Evolutionary conservation across 2,888 invertebrate species (phyloP).

Genomic region (Prosopocoilus inquinatus): DNA sequence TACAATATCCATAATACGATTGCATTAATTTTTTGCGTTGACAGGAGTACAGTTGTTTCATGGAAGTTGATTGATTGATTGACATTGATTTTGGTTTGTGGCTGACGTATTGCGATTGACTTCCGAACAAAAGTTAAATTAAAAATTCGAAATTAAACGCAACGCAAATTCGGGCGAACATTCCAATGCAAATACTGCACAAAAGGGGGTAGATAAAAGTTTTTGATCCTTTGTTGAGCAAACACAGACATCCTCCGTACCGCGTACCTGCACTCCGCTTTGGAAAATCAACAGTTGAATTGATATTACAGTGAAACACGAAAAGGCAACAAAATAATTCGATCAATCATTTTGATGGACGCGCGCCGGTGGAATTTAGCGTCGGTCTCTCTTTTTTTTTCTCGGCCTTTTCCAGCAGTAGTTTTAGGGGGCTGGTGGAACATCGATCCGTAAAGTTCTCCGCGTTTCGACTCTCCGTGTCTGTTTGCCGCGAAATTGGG

Average conservation of each 20-base stretch:
- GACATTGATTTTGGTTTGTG: no score
- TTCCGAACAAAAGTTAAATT: not conserved
- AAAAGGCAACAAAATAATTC: constrained; percentile 26
- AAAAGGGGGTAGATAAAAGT: constrained; percentile 2
- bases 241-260: constrained; percentile 14
- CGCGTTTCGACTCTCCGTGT: no score
- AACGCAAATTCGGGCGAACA: not conserved
- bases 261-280: constrained; percentile 18
- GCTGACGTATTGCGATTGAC: not conserved
- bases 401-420: not conserved
- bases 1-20: no score
- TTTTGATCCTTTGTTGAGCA: constrained; percentile 1
- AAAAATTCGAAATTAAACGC: not conserved
- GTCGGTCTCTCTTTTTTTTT: not conserved
- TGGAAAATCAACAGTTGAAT: constrained; percentile 28
- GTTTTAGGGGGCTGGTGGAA: no score
- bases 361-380: not conserved
- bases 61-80: not conserved
- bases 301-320: constrained; percentile 16
- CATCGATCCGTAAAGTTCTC: no score
- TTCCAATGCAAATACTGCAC: not conserved
- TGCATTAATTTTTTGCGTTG: not conserved
- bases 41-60: not conserved
- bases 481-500: no score
- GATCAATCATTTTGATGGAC: constrained; percentile 28